Evolutionary conservation across 2,888 invertebrate species (phyloP), one percentile per base, ranked within the genome.

Genomic region (Rugalucina vietnamica): DNA sequence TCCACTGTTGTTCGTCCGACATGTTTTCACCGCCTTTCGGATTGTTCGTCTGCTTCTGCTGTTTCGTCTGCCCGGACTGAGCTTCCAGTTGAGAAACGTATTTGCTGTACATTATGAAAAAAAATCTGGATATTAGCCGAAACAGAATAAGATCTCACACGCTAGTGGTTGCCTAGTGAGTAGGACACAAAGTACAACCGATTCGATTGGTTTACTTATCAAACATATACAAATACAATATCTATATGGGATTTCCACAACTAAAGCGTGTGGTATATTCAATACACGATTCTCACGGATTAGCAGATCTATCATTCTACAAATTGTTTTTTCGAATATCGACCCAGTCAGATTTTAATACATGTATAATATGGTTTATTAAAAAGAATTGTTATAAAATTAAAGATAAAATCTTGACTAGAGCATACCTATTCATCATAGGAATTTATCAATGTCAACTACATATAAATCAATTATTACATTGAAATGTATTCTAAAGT

Each of bases 71-170:
- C 36, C 39, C 70, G 49, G 82, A 85, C 88, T 85, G 84, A 27
- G 79, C 49, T 4, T 82, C 84, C 4, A 85, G 72, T 82, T 85
- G 79, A 69, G 76, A 77, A 10, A 82, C 80, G 88, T 88, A 88
- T 71, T 84, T 85, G 81, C 88, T 85, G 81, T 88, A 88, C 88
- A 88, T 87, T 49, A 65, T 79, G 81, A 36, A 79, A 84, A 82
- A 85, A 78, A 79, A 12, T 32, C 82, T 78, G 79, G 79, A 79
- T 34, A 78, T 81, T 39, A 87, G 86, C 82, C 83, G 80, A 80
- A 78, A 77, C 39, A 70, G 69, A 69, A 36, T 32, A 65, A 72
- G 32, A 81, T 85, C 87, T 85, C 65, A 65, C 77, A 80, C 79
- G 81, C 75, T 57, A 86, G 72, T 85, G 85, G 87, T 87, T 87